A percentile compares a stretch with the other conserved stretches of the same genome.
These are phyloP conservation scores for Lysandra bellargus DNA, from an alignment of 2,888 invertebrate genomes.

Conservation along the genomic window DNA sequence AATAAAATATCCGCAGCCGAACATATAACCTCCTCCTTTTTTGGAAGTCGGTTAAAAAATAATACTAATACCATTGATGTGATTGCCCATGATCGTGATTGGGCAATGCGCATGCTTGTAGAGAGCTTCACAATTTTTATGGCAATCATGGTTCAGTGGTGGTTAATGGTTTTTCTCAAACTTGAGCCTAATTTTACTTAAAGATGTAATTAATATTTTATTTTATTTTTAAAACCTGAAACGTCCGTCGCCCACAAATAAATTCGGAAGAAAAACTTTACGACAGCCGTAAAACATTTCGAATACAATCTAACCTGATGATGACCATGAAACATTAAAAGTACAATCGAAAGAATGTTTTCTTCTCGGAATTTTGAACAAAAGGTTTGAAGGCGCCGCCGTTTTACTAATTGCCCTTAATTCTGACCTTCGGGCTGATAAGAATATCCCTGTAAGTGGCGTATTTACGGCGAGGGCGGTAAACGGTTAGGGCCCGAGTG, in stretches of 20 bases:
- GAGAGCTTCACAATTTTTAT: no score
- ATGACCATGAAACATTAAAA: neutral
- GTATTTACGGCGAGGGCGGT: constrained; percentile 7
- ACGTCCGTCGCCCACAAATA: neutral
- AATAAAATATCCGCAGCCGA: no score
- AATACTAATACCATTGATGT: no score
- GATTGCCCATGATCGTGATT: no score
- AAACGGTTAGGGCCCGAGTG: constrained; percentile 13
- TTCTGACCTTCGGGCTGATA: constrained; percentile 20
- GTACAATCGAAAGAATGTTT: neutral
- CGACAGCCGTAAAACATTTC: neutral
- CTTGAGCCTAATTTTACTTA: no score
- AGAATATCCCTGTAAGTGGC: constrained; percentile 15
- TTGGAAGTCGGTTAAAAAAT: no score
- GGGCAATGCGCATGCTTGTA: no score
- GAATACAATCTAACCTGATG: neutral
- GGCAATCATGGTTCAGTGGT: no score
- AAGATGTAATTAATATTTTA: no score
- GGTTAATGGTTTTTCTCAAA: no score
- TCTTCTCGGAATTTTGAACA: constrained; percentile 11
- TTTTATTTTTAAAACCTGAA: neutral
- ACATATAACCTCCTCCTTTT: no score
- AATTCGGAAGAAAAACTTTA: neutral
- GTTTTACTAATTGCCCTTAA: constrained; percentile 18
- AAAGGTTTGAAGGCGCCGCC: constrained; percentile 5